Conservation (phyloP, 2,888 invertebrate species). For the Lingula anatina region DNA sequence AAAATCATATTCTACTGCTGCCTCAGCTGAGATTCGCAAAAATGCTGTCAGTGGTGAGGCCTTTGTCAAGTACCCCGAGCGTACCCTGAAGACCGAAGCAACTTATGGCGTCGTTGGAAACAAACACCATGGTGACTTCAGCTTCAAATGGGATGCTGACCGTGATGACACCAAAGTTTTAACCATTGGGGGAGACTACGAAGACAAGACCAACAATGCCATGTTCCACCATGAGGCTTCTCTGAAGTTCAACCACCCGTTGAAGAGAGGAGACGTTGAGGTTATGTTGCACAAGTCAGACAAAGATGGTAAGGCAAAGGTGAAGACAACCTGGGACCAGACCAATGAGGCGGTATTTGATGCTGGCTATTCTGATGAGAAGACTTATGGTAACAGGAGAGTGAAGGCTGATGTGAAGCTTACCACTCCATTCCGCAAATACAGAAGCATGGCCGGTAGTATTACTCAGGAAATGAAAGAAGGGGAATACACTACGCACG, state of each 20-base stretch:
- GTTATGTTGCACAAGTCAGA: no score
- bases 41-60: slow-evolving; percentile 8
- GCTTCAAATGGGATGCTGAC: slow-evolving; percentile 26
- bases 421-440: no score
- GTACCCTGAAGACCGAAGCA: no score
- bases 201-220: neutral
- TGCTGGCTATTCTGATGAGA: neutral
- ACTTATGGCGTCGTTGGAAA: no score
- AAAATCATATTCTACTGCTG: no score
- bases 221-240: slow-evolving; percentile 16
- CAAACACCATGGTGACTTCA: neutral
- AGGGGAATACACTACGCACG: no score
- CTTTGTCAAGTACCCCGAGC: slow-evolving; percentile 16
- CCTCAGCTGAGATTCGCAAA: slow-evolving; percentile 6
- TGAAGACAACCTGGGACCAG: slow-evolving; percentile 22
- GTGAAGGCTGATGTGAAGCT: neutral
- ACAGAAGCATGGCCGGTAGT: no score
- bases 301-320: no score
- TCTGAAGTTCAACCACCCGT: slow-evolving; percentile 15
- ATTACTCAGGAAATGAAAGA: no score
- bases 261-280: neutral
- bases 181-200: slow-evolving; percentile 7
- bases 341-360: slow-evolving; percentile 12
- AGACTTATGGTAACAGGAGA: neutral
- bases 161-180: slow-evolving; percentile 14